Evolutionary conservation across 2,113 vertebrate genomes (phyloP), one percentile per base, ranked within the genome.

Genomic region (Corythornis madagascariensis): DNA sequence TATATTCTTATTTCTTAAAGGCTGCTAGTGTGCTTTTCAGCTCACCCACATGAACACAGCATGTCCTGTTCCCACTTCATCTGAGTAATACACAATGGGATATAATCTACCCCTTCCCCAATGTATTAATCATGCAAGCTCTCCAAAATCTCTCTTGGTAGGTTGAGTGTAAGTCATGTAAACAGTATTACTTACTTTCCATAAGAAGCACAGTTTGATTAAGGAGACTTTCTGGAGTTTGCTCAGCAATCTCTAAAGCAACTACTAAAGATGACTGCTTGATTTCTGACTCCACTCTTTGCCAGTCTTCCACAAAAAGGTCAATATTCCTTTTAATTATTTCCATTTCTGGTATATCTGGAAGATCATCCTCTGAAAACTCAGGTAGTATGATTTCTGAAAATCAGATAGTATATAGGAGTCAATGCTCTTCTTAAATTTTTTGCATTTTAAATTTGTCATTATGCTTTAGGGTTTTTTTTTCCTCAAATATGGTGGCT

Each of bases 261-360:
- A 90, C 83, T 66, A 94, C 16, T 17, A 52, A 78, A 77, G 94
- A 59, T 59, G 86, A 88, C 1, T 96, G 92, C 42, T 15, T 60
- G 63, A 98, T 73, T 71, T 50, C 25, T 6, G 76, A 2, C 90
- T 98, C 96, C 91, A 98, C 63, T 26, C 42, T 63, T 81, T 97
- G 92, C 99, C 98, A 99, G 17, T 92, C 72, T 22, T 38, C 1
- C 29, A 38, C 53, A 95, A 98, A 99, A 88, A 83, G 78, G 18
- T 80, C 88, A 55, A 98, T 52, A 28, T 97, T 95, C 19, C 88
- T 73, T 95, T 96, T 98, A 93, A 98, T 83, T 48, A 86, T 85
- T 29, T 98, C 90, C 95, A 99, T 99, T 97, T 99, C 99, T 38
- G 98, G 97, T 52, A 97, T 88, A n/a, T 98, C 97, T 94, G 98